A percentile compares a stretch with the other conserved stretches of the same genome.
Evolutionary conservation across 2,113 vertebrate genomes (phyloP).

Genomic region (Ammodytes dubius): DNA sequence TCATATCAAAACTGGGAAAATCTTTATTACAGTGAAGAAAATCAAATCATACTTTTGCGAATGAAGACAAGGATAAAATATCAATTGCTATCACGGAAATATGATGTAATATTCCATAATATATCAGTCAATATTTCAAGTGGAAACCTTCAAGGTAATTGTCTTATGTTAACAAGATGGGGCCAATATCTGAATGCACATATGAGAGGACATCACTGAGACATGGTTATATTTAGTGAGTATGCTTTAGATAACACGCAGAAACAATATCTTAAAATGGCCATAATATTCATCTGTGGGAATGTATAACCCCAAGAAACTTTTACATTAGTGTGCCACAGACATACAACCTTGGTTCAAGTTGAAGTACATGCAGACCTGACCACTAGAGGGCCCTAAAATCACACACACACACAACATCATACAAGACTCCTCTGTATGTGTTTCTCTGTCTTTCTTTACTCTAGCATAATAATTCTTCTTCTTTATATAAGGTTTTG

Average conservation of each 20-base stretch:
- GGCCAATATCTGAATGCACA: neutral
- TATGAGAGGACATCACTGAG: neutral
- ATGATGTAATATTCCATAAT: neutral
- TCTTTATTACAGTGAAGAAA: neutral
- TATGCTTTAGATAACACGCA: neutral
- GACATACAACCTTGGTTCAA: neutral
- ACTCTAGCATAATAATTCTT: slow-evolving; percentile 9
- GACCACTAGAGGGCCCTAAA: slow-evolving; percentile 65
- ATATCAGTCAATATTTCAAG: neutral
- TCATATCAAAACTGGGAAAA: neutral
- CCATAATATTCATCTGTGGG: neutral
- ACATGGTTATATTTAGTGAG: neutral
- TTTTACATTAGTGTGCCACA: neutral
- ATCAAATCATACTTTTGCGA: neutral
- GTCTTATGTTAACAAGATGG: neutral
- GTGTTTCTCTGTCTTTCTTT: neutral
- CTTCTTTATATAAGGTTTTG: slow-evolving; percentile 12
- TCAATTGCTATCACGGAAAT: neutral
- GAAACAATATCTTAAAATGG: neutral
- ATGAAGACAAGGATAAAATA: too few relatives aligned
- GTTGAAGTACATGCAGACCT: neutral
- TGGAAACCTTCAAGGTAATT: neutral
- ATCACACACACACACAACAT: neutral
- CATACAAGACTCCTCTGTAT: neutral
- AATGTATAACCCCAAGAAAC: neutral